Evolutionary conservation across 2,888 invertebrate species (phyloP), one percentile per base, ranked within the genome.

Genomic region (Lasiommata megera): DNA sequence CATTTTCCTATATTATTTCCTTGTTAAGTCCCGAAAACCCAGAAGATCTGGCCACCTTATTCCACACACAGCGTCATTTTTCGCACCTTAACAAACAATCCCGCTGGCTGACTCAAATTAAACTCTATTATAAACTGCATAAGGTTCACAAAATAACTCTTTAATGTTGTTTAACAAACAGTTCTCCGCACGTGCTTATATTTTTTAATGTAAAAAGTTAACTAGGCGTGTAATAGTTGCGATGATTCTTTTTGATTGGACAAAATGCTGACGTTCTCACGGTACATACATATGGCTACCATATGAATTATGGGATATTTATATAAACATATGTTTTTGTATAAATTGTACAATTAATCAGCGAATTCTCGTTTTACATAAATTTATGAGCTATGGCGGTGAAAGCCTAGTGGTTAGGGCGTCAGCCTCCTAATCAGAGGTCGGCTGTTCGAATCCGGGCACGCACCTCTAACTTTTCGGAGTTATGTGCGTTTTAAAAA

Each of bases 201-300:
- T 78, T 81, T 84, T 83, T 81, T 77, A 44, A 53, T 53, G 75
- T 60, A 74, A 70, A 74, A 77, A 79, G 82, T 80, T 82, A 82
- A 77, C 77, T 72, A 77, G 67, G 73, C 82, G 76, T 84, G 80
- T 82, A 82, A 85, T 83, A 61, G 67, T 54, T 66, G 68, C 6
- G 31, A 65, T 76, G 77, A 81, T 79, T 77, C 72, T 75, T 64
- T 62, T 53, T 53, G 23, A 53, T 44, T 44, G 43, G 14, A 53
- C 36, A 53, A 53, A 53, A 53, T 34, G 34, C 41, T 43, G 31
- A n/a, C 31, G 53, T 43, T 43, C 34, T n/a, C 53, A 53, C 53
- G 43, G 40, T 40, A n/a, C 34, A 0, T n/a, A n/a, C n/a, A 6
- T 9, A 5, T 5, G 6, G 6, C 9, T 31, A 31, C 31, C 28